phyloP scores from a whole-genome alignment of 2,797 vertebrate genomes.

The Oryzias dopingdopingensis region DNA sequence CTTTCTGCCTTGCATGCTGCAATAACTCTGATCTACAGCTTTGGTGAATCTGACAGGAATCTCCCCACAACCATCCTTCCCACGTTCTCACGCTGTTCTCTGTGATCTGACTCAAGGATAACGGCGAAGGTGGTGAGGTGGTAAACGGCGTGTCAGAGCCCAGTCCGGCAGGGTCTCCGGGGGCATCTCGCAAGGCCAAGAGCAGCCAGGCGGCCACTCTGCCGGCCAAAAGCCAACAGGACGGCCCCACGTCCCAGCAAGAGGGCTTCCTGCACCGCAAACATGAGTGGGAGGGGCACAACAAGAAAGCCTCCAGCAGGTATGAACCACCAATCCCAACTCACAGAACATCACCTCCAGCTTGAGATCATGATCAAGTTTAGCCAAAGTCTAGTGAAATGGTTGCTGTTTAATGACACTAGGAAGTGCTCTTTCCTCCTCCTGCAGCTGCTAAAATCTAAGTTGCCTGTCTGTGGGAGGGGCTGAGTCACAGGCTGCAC shows the following conservation, averaged over 20 bases:
- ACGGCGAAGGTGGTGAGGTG: constrained; percentile 78
- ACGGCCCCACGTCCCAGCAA: constrained; percentile 78
- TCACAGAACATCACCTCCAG: not conserved
- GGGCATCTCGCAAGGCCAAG: constrained; percentile 83
- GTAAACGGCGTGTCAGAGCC: constrained; percentile 89
- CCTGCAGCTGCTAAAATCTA: too few species aligned
- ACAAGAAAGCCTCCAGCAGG: constrained; percentile 98
- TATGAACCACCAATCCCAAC: constrained; percentile 42
- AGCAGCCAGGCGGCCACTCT: constrained; percentile 87
- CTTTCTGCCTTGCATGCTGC: constrained; percentile 69
- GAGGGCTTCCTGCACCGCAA: constrained; percentile 93
- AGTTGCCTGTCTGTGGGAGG: too few species aligned
- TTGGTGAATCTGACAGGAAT: constrained; percentile 11
- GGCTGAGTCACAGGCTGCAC: too few species aligned
- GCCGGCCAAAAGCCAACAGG: constrained; percentile 80
- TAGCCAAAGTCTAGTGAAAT: too few species aligned
- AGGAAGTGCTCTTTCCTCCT: too few species aligned
- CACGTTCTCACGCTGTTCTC: constrained; percentile 8
- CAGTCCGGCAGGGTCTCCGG: constrained; percentile 88
- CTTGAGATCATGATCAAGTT: too few species aligned
- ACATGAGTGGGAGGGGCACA: constrained; percentile 94
- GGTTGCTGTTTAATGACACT: too few species aligned
- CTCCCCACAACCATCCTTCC: not conserved
- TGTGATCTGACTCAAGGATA: constrained; percentile 73
- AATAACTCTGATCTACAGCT: constrained; percentile 35